Conservation (phyloP, 35 echinoderm and acorn worm genomes). For the Nesometra sesokonis region DNA sequence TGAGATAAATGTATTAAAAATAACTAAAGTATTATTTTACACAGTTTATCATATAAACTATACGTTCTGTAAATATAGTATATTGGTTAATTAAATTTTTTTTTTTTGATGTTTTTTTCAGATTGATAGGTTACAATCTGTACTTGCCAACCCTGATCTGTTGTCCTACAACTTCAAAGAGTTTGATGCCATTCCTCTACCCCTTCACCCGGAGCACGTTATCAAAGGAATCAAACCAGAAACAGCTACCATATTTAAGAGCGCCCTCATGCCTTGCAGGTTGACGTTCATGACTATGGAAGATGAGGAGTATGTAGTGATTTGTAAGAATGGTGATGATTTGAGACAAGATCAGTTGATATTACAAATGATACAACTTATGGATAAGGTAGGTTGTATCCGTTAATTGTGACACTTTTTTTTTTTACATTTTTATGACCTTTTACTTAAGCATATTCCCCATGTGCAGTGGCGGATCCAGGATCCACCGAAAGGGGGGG, state of each 20-base stretch:
- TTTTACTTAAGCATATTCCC: too few species aligned
- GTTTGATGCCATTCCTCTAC: conserved; percentile 83
- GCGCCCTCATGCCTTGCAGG: conserved; percentile 82
- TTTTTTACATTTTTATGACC: too few species aligned
- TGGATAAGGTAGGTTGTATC: conserved; percentile 70
- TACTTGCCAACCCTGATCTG: conserved; percentile 53
- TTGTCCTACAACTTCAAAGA: conserved; percentile 44
- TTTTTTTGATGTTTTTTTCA: conserved; percentile 15
- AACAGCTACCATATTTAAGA: conserved; percentile 80
- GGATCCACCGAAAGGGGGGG: too few species aligned
- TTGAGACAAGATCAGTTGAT: conserved; percentile 95
- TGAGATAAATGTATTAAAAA: too few species aligned
- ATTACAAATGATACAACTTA: conserved; percentile 86
- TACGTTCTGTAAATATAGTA: too few species aligned
- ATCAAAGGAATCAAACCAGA: conserved; percentile 54
- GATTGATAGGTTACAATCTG: conserved; percentile 84
- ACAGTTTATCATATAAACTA: too few species aligned
- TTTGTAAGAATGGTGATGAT: conserved; percentile 95
- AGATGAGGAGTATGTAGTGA: conserved; percentile 62
- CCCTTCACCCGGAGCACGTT: conserved; percentile 61
- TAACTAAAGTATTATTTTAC: too few species aligned
- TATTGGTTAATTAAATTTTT: neutral
- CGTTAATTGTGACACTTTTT: neutral
- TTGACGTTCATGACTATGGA: conserved; percentile 65
- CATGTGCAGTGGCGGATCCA: too few species aligned